Conservation (phyloP, 2,797 vertebrate species). For the Gallirallus australis region DNA sequence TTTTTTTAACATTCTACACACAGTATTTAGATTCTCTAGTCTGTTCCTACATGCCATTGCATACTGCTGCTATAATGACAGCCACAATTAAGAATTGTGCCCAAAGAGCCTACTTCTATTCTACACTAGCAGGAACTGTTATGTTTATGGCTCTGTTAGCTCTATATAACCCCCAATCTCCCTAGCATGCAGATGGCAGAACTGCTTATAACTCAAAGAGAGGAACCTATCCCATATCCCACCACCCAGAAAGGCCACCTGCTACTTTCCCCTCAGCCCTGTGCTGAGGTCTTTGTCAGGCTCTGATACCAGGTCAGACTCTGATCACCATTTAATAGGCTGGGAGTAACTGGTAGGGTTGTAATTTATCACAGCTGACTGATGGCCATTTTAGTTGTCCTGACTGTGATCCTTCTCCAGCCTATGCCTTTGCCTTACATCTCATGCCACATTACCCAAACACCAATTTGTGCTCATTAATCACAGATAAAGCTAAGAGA, state of each 20-base stretch:
- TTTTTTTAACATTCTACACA: not conserved
- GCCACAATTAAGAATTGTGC: not conserved
- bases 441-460: not conserved
- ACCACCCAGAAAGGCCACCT: not conserved
- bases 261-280: not conserved
- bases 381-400: not conserved
- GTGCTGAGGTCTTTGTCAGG: not conserved
- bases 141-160: not conserved
- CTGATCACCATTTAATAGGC: not conserved
- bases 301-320: not conserved
- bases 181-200: not conserved
- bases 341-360: not conserved
- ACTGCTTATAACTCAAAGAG: not conserved
- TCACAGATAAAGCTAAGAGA: not conserved
- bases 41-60: not conserved
- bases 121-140: not conserved
- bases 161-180: not conserved
- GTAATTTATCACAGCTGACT: not conserved
- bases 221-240: not conserved
- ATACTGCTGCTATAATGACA: not conserved
- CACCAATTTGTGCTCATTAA: not conserved
- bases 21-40: not conserved
- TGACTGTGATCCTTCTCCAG: not conserved
- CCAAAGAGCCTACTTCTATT: not conserved
- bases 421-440: not conserved